Evolutionary conservation across 1,140 invertebrate genomes (phyloP).

Genomic region (Charaxes varanes): DNA sequence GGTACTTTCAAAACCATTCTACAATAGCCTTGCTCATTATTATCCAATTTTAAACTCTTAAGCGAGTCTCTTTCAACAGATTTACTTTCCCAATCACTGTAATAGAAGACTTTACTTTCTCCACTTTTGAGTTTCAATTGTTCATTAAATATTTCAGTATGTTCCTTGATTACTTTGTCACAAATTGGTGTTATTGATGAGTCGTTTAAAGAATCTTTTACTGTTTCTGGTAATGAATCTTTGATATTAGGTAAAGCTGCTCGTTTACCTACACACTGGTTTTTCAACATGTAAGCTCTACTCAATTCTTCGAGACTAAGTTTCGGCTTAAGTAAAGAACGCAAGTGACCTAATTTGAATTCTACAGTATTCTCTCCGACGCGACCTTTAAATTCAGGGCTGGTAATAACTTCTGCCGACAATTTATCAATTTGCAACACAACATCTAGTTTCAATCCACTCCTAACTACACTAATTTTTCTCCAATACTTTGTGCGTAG

Average conservation of each 20-base stretch:
- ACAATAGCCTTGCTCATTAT: conserved; percentile 19
- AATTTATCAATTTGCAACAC: conserved; percentile 60
- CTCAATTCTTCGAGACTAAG: conserved; percentile 31
- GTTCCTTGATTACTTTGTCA: neutral
- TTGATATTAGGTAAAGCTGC: neutral
- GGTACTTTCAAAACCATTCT: conserved; percentile 46
- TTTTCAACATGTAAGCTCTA: conserved; percentile 16
- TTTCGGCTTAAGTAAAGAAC: conserved; percentile 39
- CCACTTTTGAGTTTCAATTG: conserved; percentile 1
- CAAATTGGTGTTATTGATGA: neutral
- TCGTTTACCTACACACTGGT: neutral
- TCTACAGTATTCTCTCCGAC: conserved; percentile 30
- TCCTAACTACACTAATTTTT: conserved; percentile 43
- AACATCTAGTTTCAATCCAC: conserved; percentile 38
- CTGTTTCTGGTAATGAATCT: neutral
- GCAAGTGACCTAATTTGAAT: conserved; percentile 53
- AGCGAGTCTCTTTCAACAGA: conserved; percentile 8
- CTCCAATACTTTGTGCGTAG: conserved; percentile 58
- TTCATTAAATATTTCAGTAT: neutral
- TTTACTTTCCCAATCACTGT: conserved; percentile 6
- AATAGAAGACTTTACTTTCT: conserved; percentile 5
- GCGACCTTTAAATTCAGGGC: conserved; percentile 34
- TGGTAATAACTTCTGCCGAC: conserved; percentile 49
- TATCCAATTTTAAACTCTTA: conserved; percentile 6
- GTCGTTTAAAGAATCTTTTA: neutral